Evolutionary conservation across 1,140 invertebrate genomes (phyloP), one percentile per base, ranked within the genome.

Genomic region (Drosophila equinoxialis): DNA sequence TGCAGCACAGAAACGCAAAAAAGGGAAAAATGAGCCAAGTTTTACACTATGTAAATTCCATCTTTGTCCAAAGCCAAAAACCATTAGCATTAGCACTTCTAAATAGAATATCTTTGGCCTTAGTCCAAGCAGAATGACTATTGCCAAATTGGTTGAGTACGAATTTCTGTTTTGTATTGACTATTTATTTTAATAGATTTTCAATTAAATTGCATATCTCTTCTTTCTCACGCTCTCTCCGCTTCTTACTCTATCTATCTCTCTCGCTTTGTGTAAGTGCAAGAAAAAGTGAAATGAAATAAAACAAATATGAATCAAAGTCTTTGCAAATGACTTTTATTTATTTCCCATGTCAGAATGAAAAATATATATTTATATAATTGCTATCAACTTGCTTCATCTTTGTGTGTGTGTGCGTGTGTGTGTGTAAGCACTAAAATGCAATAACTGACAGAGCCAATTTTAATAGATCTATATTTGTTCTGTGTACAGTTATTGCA

Each of bases 41-140:
- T 51, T 51, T 51, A 23, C 45, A 51, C 45, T 51, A 51, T 51
- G 23, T 51, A 51, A 48, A 20, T 48, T 17, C 17, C 17, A 17
- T 26, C 6, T 57, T 26, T 30, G 3, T 6, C n/a, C 8, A 55
- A 65, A 55, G 82, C 71, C 81, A 84, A 71, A 64, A 81, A 74
- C 82, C 83, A 85, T 85, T 85, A 82, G 82, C 82, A 82, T 87
- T 87, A 82, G 79, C 69, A 77, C 60, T 79, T 68, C 75, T 69
- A 82, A 82, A 77, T 77, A 69, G 75, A 73, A 77, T 73, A 73
- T 77, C 37, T 39, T 86, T 86, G 83, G 82, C 79, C 13, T 3
- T 6, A 13, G 23, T 82, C 82, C 82, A 86, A 39, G 14, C 4
- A 45, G 13, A n/a, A 6, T 14, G 45, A 23, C 77, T 73, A 54